Percentiles rank a stretch among this genome's conserved stretches.
These are phyloP conservation scores for Syritta pipiens DNA, from an alignment of 2,888 invertebrate genomes.

Conservation along the genomic window DNA sequence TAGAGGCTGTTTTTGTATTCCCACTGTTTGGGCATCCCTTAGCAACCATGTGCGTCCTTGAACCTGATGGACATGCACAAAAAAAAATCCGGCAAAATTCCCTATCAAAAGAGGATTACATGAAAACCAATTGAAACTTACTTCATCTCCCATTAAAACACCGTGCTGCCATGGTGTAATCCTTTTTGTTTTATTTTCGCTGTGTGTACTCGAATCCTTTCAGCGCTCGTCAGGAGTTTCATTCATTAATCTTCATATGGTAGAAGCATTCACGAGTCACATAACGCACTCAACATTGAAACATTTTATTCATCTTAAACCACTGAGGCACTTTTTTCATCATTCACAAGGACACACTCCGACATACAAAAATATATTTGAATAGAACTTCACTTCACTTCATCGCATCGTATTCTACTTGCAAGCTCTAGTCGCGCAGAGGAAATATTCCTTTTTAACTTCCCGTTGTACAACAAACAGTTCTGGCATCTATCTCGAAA, in stretches of 20 bases:
- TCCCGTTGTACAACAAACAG: slow-evolving; percentile 10
- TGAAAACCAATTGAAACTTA: too few species aligned
- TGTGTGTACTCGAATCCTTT: too few species aligned
- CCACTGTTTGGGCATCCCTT: not conserved
- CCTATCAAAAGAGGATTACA: too few species aligned
- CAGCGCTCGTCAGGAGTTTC: not conserved
- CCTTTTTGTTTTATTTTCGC: too few species aligned
- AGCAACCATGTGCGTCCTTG: too few species aligned
- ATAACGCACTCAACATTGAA: slow-evolving; percentile 21
- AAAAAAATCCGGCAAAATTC: too few species aligned
- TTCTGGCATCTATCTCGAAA: slow-evolving; percentile 56
- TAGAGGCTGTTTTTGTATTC: too few species aligned
- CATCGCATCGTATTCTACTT: too few species aligned
- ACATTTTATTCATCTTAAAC: not conserved
- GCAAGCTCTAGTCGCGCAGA: too few species aligned
- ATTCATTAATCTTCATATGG: slow-evolving; percentile 21
- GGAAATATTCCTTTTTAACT: not conserved
- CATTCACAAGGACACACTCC: too few species aligned
- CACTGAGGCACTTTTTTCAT: too few species aligned
- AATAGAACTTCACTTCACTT: not conserved
- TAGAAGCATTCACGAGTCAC: not conserved
- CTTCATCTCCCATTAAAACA: slow-evolving; percentile 20
- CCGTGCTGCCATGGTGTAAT: slow-evolving; percentile 10
- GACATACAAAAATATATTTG: too few species aligned
- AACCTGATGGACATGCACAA: not conserved